These are phyloP conservation scores for Drosophila sordidula DNA, from an alignment of 2,888 invertebrate species.

Conservation along the genomic window DNA sequence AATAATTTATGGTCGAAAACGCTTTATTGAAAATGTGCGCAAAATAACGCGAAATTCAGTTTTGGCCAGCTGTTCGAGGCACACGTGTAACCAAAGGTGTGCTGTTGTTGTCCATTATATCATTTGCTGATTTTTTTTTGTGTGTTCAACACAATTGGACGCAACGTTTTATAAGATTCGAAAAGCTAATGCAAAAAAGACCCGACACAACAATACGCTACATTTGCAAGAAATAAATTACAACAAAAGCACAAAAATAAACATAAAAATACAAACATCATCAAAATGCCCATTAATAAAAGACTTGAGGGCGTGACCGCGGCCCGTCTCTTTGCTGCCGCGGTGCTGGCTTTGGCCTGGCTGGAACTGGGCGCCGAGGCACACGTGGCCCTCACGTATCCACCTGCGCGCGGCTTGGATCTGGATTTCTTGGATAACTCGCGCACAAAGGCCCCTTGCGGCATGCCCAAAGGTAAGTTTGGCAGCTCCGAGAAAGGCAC, in stretches of 20 bases:
- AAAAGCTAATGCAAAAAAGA: slow-evolving; percentile 21
- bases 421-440: slow-evolving; percentile 97
- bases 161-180: slow-evolving; percentile 8
- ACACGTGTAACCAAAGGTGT: slow-evolving; percentile 19
- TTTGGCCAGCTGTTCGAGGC: slow-evolving; percentile 18
- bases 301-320: slow-evolving; percentile 37
- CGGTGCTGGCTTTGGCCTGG: slow-evolving; percentile 40
- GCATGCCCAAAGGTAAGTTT: slow-evolving; percentile 95
- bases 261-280: slow-evolving; percentile 34
- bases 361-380: slow-evolving; percentile 62
- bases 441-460: slow-evolving; percentile 95
- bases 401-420: slow-evolving; percentile 94
- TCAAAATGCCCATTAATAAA: slow-evolving; percentile 58
- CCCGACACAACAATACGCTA: slow-evolving; percentile 26
- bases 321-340: slow-evolving; percentile 7
- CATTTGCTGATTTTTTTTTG: slow-evolving; percentile 12
- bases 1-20: slow-evolving; percentile 11
- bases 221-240: slow-evolving; percentile 31
- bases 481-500: slow-evolving; percentile 7
- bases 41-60: slow-evolving; percentile 1
- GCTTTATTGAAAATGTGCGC: slow-evolving; percentile 7
- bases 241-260: slow-evolving; percentile 1
- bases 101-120: slow-evolving; percentile 14
- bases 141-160: slow-evolving; percentile 8
- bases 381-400: slow-evolving; percentile 95